A percentile compares a stretch with the other conserved stretches of the same genome.
Conservation (phyloP, 2,797 vertebrate species). For the Gymnoscopelus braueri region DNA sequence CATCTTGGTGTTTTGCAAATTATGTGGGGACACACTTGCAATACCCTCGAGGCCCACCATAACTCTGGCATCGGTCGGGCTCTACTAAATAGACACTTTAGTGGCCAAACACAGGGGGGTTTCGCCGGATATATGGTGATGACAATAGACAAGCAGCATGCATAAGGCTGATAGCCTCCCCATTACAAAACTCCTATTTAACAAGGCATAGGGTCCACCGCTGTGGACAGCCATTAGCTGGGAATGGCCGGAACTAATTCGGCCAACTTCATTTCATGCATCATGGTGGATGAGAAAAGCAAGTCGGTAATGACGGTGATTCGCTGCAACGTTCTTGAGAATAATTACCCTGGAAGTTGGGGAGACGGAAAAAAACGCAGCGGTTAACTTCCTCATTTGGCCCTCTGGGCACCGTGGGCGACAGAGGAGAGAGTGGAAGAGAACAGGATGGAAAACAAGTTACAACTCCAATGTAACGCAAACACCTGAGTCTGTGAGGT, state of each 20-base stretch:
- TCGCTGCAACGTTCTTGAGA: constrained; percentile 55
- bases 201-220: constrained; percentile 26
- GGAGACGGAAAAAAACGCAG: constrained; percentile 34
- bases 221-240: constrained; percentile 60
- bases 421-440: constrained; percentile 17
- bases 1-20: too few species aligned
- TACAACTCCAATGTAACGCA: too few species aligned
- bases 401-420: constrained; percentile 20
- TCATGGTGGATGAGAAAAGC: constrained; percentile 72
- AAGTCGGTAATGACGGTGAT: constrained; percentile 67
- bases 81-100: too few species aligned
- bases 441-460: too few species aligned
- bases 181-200: background rate
- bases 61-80: too few species aligned
- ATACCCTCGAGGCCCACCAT: too few species aligned
- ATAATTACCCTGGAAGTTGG: constrained; percentile 66
- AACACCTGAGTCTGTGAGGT: background rate
- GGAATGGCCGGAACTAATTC: constrained; percentile 68
- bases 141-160: background rate
- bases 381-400: constrained; percentile 63
- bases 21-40: too few species aligned
- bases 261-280: constrained; percentile 76
- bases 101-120: too few species aligned
- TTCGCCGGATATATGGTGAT: too few species aligned
- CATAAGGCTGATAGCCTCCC: background rate